Evolutionary conservation across 2,797 vertebrate species (phyloP).

Genomic region (Sebastes taczanowskii): DNA sequence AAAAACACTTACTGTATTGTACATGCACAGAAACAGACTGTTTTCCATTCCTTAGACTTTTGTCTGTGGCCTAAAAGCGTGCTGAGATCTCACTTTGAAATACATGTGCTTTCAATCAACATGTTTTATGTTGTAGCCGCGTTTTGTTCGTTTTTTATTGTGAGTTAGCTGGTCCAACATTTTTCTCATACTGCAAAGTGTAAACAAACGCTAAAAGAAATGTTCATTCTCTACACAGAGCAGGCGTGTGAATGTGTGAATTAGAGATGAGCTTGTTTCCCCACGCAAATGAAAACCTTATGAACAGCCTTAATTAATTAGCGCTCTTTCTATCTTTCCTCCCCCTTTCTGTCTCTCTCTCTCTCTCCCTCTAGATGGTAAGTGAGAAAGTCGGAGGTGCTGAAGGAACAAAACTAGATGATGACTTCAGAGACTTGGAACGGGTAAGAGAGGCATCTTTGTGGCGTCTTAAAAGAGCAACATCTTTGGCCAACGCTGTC

Average conservation of each 20-base stretch:
- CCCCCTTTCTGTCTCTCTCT: neutral
- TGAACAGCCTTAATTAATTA: constrained; percentile 29
- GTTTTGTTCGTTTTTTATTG: constrained; percentile 13
- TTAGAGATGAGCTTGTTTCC: constrained; percentile 10
- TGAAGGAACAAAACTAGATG: constrained; percentile 97
- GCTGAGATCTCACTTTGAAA: constrained; percentile 1
- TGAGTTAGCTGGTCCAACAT: neutral
- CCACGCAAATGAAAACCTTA: constrained; percentile 28
- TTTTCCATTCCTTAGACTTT: constrained; percentile 10
- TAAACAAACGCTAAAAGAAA: neutral
- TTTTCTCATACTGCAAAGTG: neutral
- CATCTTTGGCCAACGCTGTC: neutral
- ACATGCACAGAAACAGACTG: neutral
- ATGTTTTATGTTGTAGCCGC: constrained; percentile 31
- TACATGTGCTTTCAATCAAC: constrained; percentile 56
- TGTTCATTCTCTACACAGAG: neutral
- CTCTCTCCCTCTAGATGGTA: constrained; percentile 86
- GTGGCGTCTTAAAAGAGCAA: neutral
- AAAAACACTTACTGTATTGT: neutral
- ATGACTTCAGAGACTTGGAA: constrained; percentile 98
- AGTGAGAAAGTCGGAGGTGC: constrained; percentile 98
- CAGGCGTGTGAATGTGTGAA: neutral
- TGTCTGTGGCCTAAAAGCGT: constrained; percentile 11
- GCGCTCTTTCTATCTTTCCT: neutral
- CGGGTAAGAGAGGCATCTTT: constrained; percentile 82